These are phyloP conservation scores for Corydoras sp. DNA, from an alignment of 2,113 vertebrate species.

Conservation along the genomic window DNA sequence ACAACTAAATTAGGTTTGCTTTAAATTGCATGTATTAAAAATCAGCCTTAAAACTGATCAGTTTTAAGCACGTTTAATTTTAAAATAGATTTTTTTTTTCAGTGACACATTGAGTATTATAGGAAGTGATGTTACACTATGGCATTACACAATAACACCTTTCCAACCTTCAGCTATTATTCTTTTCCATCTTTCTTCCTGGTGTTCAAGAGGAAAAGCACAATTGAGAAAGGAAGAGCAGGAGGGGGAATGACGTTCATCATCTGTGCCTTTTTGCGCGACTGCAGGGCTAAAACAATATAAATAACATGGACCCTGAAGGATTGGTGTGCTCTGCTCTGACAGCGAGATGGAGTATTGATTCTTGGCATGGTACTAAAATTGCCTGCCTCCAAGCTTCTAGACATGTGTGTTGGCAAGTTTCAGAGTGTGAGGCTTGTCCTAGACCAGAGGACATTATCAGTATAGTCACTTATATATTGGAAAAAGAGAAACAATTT, in stretches of 20 bases:
- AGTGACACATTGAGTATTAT: slow-evolving; percentile 19
- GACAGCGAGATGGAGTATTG: slow-evolving; percentile 57
- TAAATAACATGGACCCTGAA: slow-evolving; percentile 49
- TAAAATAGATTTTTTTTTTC: too few species aligned
- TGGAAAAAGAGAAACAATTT: slow-evolving; percentile 9
- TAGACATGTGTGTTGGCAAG: slow-evolving; percentile 45
- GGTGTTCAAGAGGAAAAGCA: slow-evolving; percentile 3
- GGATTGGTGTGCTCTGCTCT: slow-evolving; percentile 36
- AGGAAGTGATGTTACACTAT: slow-evolving; percentile 23
- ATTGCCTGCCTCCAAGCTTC: slow-evolving; percentile 54
- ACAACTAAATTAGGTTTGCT: too few species aligned
- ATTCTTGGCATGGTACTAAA: slow-evolving; percentile 54
- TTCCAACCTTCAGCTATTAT: slow-evolving; percentile 16
- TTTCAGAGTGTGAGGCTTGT: slow-evolving; percentile 29
- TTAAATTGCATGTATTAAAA: too few species aligned
- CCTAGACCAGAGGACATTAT: slow-evolving; percentile 29
- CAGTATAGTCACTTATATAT: slow-evolving; percentile 18
- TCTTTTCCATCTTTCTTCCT: slow-evolving; percentile 22
- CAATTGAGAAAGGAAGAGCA: slow-evolving; percentile 18
- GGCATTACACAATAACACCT: slow-evolving; percentile 38
- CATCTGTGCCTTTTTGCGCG: slow-evolving; percentile 44
- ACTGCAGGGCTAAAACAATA: slow-evolving; percentile 47
- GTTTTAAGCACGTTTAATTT: too few species aligned
- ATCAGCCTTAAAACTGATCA: too few species aligned
- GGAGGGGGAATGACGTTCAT: slow-evolving; percentile 38